phyloP scores from a whole-genome alignment of 2,797 vertebrate genomes.

The Catamblyrhynchus diadema region DNA sequence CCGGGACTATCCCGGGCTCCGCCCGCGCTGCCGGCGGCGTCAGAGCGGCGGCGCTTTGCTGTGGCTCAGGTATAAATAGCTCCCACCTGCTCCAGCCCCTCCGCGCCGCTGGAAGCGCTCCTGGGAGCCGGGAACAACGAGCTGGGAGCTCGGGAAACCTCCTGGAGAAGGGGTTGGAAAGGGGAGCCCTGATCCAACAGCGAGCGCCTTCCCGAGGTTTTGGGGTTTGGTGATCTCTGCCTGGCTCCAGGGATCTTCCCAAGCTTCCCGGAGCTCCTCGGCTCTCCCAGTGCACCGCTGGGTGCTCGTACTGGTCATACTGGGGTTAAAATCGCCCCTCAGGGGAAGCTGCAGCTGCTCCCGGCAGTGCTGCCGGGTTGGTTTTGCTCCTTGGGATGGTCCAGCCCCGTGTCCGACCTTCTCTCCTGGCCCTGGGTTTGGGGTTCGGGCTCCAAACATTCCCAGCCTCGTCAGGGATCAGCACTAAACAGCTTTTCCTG shows the following conservation, averaged over 20 bases:
- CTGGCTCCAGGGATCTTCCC: not conserved
- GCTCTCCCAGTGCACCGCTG: not conserved
- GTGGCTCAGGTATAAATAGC: not conserved
- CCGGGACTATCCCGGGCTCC: not conserved
- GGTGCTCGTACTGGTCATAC: not conserved
- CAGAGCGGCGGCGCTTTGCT: not conserved
- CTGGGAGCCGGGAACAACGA: not conserved
- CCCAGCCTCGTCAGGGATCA: not conserved
- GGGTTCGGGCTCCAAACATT: not conserved
- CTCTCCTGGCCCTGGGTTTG: not conserved
- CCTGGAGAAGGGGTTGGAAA: not conserved
- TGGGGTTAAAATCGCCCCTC: not conserved
- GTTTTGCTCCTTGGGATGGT: not conserved
- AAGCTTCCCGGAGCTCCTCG: not conserved
- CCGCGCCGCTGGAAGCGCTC: not conserved
- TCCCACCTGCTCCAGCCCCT: not conserved
- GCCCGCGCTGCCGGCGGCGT: not conserved
- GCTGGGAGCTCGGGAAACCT: not conserved
- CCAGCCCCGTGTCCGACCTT: not conserved
- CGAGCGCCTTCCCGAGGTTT: not conserved
- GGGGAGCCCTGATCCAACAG: not conserved
- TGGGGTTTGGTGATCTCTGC: not conserved
- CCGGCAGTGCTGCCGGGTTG: fast-evolving
- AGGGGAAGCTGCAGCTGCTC: not conserved
- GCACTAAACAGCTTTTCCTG: not conserved